Evolutionary conservation across 1,140 invertebrate species (phyloP).

Genomic region (Apis florea): DNA sequence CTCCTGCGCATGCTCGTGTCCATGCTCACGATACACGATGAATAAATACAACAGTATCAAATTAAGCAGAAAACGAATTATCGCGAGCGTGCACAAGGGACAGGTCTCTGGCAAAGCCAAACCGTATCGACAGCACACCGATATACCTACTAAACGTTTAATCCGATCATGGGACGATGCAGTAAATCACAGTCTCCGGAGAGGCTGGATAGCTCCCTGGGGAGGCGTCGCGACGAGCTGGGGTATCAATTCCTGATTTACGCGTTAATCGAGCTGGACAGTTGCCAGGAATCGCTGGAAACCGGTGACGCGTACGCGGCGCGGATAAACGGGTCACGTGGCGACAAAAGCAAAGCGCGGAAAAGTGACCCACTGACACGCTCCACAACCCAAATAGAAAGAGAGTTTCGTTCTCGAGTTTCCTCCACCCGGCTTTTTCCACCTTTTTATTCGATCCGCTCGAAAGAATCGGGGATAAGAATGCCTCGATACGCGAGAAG

Average conservation of each 20-base stretch:
- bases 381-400: neutral
- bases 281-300: constrained; percentile 37
- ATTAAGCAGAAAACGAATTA: neutral
- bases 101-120: neutral
- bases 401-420: neutral
- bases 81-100: neutral
- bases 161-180: neutral
- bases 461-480: neutral
- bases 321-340: constrained; percentile 26
- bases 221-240: neutral
- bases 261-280: constrained; percentile 60
- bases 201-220: constrained; percentile 4
- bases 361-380: constrained; percentile 39
- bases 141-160: constrained; percentile 6
- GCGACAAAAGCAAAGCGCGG: constrained; percentile 23
- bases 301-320: constrained; percentile 13
- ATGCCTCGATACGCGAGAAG: neutral
- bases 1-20: too few relatives aligned
- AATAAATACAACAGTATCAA: too few relatives aligned
- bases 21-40: too few relatives aligned
- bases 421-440: neutral
- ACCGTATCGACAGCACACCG: neutral
- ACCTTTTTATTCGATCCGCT: neutral
- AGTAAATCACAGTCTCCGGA: constrained; percentile 25
- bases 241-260: constrained; percentile 59